A percentile compares a stretch with the other conserved stretches of the same genome.
Evolutionary conservation across 2,888 invertebrate genomes (phyloP).

Genomic region (Parapristionchus giblindavisi): DNA sequence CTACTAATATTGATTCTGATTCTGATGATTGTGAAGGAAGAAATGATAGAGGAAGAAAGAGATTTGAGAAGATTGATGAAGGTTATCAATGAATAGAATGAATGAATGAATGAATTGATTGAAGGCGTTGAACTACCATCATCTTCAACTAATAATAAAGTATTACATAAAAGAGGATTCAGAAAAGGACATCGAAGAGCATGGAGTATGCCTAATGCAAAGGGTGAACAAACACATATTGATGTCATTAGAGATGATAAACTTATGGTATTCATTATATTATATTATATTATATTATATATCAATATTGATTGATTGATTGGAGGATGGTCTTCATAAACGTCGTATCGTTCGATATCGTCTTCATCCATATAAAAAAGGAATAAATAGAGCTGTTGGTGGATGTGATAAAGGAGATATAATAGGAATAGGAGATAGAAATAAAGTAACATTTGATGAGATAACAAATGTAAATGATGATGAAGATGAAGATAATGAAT

Average conservation of each 20-base stretch:
- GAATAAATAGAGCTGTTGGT: no score
- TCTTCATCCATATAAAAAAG: conserved; percentile 55
- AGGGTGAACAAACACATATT: conserved; percentile 59
- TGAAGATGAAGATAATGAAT: conserved; percentile 53
- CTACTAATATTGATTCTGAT: conserved; percentile 33
- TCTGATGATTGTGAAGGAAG: conserved; percentile 29
- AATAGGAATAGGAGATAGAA: conserved; percentile 42
- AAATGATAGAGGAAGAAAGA: background rate
- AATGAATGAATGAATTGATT: no score
- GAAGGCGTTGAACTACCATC: background rate
- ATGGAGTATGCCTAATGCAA: conserved; percentile 68
- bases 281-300: no score
- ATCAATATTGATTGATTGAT: conserved; percentile 14
- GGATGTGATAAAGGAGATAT: conserved; percentile 47
- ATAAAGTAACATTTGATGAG: conserved; percentile 37
- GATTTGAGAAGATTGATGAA: conserved; percentile 41
- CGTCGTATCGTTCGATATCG: conserved; percentile 61
- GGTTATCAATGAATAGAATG: background rate
- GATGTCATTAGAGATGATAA: conserved; percentile 62
- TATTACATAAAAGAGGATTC: background rate
- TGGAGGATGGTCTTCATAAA: conserved; percentile 48
- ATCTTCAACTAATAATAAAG: background rate
- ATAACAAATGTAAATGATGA: conserved; percentile 22
- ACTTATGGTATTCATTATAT: conserved; percentile 41
- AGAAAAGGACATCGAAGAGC: conserved; percentile 67